Conservation (phyloP, 2,113 vertebrate species). For the Vimba vimba region DNA sequence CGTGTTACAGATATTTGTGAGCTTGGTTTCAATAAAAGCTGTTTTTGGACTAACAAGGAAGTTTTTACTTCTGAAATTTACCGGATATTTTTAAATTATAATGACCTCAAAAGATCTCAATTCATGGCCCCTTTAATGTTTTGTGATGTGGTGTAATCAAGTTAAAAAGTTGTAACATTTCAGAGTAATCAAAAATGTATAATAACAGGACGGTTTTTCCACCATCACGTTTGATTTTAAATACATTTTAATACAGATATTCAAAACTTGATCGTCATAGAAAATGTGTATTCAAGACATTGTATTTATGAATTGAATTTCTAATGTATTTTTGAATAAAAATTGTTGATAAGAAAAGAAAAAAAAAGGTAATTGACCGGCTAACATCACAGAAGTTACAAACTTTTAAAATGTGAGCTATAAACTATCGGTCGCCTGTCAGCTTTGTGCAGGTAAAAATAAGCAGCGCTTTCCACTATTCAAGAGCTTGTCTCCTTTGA, state of each 20-base stretch:
- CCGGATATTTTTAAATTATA: too few relatives aligned
- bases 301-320: neutral
- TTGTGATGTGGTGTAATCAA: too few relatives aligned
- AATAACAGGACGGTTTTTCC: neutral
- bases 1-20: too few relatives aligned
- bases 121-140: too few relatives aligned
- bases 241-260: neutral
- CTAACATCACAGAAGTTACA: neutral
- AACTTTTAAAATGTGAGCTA: neutral
- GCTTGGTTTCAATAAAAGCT: too few relatives aligned
- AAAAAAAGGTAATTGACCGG: neutral
- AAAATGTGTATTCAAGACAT: neutral
- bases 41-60: too few relatives aligned
- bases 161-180: too few relatives aligned
- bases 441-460: slow-evolving; percentile 67
- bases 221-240: neutral
- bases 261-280: neutral
- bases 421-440: slow-evolving; percentile 47
- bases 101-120: too few relatives aligned
- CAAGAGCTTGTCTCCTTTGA: slow-evolving; percentile 65
- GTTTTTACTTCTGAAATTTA: too few relatives aligned
- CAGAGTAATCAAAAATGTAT: too few relatives aligned
- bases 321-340: neutral
- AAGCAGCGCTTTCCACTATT: slow-evolving; percentile 62
- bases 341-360: too few relatives aligned